Percentiles rank a stretch among this genome's conserved stretches.
phyloP scores from a whole-genome alignment of 30 jellyfish, hydroid and myxozoan genomes.

The Clytia hemisphaerica region DNA sequence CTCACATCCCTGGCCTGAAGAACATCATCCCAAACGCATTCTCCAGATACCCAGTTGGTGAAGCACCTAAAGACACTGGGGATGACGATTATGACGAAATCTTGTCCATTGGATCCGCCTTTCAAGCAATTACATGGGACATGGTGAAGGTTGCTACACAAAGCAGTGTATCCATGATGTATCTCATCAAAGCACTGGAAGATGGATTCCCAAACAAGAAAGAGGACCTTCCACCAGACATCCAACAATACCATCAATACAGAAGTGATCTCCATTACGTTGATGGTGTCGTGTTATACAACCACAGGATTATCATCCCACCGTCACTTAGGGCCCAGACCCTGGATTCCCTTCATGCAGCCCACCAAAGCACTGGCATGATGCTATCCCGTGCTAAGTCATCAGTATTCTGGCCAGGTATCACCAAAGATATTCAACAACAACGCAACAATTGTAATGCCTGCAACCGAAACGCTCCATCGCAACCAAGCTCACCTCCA shows the following conservation, averaged over 20 bases:
- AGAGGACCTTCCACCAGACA: constrained; percentile 14
- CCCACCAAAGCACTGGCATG: no score
- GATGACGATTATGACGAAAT: constrained; percentile 3
- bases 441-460: no score
- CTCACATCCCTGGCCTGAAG: not conserved
- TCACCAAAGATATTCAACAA: no score
- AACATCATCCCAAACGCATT: constrained; percentile 1
- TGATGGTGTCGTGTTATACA: no score
- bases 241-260: constrained; percentile 9
- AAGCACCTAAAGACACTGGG: not conserved
- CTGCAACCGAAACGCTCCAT: no score
- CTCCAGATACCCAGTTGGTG: constrained; percentile 8
- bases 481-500: no score
- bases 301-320: no score
- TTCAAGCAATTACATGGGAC: constrained; percentile 6
- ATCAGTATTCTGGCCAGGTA: no score
- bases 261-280: not conserved
- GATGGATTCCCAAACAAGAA: constrained; percentile 17
- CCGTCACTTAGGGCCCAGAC: no score
- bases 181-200: not conserved
- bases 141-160: constrained; percentile 6
- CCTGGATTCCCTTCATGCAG: no score
- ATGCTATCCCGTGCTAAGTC: no score
- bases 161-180: constrained; percentile 4
- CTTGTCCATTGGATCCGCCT: not conserved